Evolutionary conservation across 1,140 invertebrate species (phyloP).

Genomic region (Cheumatopsyche charites): DNA sequence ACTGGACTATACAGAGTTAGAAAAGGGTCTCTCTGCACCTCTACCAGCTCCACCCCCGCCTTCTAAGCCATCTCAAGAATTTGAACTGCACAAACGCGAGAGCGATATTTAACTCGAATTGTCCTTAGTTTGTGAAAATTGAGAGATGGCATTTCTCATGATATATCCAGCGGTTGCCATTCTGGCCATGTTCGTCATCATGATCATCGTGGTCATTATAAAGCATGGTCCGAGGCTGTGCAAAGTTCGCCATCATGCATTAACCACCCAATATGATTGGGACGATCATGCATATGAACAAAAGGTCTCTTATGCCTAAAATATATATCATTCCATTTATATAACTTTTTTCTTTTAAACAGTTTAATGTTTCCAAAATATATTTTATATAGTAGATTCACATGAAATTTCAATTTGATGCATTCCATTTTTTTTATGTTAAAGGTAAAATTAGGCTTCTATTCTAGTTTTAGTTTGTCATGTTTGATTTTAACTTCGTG

Average conservation of each 20-base stretch:
- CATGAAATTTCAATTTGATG: too few relatives aligned
- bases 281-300: conserved; percentile 67
- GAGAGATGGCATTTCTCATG: conserved; percentile 70
- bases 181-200: conserved; percentile 73
- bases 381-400: too few relatives aligned
- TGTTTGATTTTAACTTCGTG: too few relatives aligned
- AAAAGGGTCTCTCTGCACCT: conserved; percentile 56
- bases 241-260: conserved; percentile 69
- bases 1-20: conserved; percentile 77
- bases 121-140: conserved; percentile 43
- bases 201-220: conserved; percentile 76
- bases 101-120: conserved; percentile 73
- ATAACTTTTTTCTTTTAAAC: too few relatives aligned
- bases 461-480: too few relatives aligned
- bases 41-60: conserved; percentile 26
- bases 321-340: conserved; percentile 50
- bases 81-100: conserved; percentile 79
- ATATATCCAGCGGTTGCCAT: conserved; percentile 76
- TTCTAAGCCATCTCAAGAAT: conserved; percentile 61
- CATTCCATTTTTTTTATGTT: too few relatives aligned
- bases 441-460: too few relatives aligned
- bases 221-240: conserved; percentile 72
- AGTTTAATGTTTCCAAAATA: too few relatives aligned
- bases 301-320: conserved; percentile 62
- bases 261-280: conserved; percentile 66